A percentile compares a stretch with the other conserved stretches of the same genome.
Evolutionary conservation across 2,113 vertebrate species (phyloP).

Genomic region (Phylloscopus whistleri): DNA sequence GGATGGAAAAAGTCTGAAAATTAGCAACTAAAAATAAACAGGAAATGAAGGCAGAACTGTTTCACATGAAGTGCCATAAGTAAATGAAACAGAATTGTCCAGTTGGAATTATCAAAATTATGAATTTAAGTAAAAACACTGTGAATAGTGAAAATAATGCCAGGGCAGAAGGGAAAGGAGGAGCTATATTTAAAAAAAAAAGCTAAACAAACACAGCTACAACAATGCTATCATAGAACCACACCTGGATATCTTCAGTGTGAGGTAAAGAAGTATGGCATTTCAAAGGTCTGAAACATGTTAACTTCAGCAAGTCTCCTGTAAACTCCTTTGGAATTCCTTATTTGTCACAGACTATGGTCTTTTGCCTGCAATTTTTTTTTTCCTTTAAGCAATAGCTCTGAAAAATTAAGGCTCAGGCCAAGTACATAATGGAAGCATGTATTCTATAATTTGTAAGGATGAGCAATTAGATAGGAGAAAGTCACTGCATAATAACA

Average conservation of each 20-base stretch:
- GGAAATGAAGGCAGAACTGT: constrained; percentile 54
- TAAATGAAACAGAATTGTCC: constrained; percentile 22
- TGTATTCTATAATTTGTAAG: background rate
- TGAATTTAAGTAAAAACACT: constrained; percentile 17
- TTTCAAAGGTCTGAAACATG: background rate
- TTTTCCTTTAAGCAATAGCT: background rate
- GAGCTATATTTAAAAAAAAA: background rate
- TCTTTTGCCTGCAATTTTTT: background rate
- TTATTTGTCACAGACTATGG: background rate
- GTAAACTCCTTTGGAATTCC: background rate
- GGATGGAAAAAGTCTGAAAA: constrained; percentile 61
- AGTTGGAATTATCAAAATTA: constrained; percentile 28
- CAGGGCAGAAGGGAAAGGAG: background rate
- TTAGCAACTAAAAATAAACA: constrained; percentile 65
- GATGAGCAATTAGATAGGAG: background rate
- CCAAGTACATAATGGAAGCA: background rate
- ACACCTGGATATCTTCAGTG: background rate
- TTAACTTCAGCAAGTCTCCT: background rate
- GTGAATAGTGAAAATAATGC: background rate
- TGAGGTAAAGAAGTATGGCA: background rate
- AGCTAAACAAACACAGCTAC: background rate
- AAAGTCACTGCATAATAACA: background rate
- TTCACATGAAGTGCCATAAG: constrained; percentile 25
- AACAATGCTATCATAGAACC: background rate
- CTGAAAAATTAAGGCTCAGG: background rate